A percentile compares a stretch with the other conserved stretches of the same genome.
These are phyloP conservation scores for Tricholaema leucomelas DNA, from an alignment of 2,113 vertebrate genomes.

Conservation along the genomic window DNA sequence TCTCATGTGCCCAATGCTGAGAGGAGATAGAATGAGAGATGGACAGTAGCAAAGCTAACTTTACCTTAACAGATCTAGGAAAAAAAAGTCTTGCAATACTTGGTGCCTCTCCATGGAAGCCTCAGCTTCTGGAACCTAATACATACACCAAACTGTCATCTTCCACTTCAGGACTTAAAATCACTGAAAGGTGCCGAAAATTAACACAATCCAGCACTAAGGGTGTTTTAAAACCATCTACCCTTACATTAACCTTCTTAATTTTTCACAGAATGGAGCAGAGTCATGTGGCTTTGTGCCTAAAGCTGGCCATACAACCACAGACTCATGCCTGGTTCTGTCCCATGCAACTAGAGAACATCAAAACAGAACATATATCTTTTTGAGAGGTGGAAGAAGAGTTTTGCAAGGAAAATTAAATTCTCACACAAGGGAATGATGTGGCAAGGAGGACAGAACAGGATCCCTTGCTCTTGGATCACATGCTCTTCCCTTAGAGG, in stretches of 20 bases:
- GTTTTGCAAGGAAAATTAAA: neutral
- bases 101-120: neutral
- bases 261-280: neutral
- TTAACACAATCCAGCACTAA: neutral
- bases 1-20: neutral
- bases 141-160: neutral
- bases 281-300: neutral
- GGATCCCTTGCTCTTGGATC: neutral
- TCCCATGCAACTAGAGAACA: neutral
- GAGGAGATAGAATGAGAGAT: neutral
- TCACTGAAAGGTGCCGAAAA: neutral
- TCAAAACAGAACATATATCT: neutral
- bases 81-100: neutral
- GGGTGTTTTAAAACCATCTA: neutral
- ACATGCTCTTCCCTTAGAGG: neutral
- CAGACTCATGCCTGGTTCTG: neutral
- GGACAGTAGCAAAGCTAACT: neutral
- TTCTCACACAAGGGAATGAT: neutral
- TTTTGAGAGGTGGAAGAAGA: neutral
- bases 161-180: neutral
- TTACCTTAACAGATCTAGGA: neutral
- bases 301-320: neutral
- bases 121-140: neutral
- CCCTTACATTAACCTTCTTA: neutral
- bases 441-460: neutral